Evolutionary conservation across 2,888 invertebrate genomes (phyloP), one percentile per base, ranked within the genome.

Genomic region (Nephrotoma flavescens): DNA sequence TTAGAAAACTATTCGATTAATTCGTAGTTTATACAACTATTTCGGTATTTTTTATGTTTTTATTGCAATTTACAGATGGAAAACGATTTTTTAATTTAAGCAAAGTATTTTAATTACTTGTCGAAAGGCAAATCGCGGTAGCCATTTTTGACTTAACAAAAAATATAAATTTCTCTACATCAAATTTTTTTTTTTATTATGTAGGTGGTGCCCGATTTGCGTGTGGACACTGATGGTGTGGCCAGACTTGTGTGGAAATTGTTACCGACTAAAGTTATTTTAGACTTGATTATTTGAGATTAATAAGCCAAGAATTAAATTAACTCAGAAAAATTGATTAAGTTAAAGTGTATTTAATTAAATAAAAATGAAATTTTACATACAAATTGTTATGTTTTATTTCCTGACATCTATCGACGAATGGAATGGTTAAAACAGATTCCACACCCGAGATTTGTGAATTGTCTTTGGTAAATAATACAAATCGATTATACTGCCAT

Each of bases 91-190:
- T 83, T 31, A 31, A 31, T 83, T 83, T 41, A 83, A 41, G 83
- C 83, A 83, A 83, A 42, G 6, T 41, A 47, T 12, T 47, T 57
- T 57, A 57, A 57, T 57, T 57, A 57, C 52, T 12, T 83, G 83
- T 83, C 83, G 83, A 41, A 83, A 83, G 83, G 83, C 83, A 83
- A 83, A 41, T 83, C 83, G 83, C 83, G 83, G 83, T 42, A 83
- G 83, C 83, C 83, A 83, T 83, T 83, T 83, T 83, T 83, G 52
- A 57, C 52, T 57, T 57, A 57, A 52, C 15, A 52, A 57, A 15
- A 15, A 57, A 15, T 15, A 7, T 6, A 57, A 57, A 15, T 15
- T 57, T 57, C 15, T 15, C 15, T 57, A 57, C 52, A 57, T 57
- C 47, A 57, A 57, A 19, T 57, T 19, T 57, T 57, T 57, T 57